Percentiles rank a stretch among this genome's conserved stretches.
phyloP scores from a whole-genome alignment of 2,113 vertebrate species.

The Myrmophylax atrothorax region DNA sequence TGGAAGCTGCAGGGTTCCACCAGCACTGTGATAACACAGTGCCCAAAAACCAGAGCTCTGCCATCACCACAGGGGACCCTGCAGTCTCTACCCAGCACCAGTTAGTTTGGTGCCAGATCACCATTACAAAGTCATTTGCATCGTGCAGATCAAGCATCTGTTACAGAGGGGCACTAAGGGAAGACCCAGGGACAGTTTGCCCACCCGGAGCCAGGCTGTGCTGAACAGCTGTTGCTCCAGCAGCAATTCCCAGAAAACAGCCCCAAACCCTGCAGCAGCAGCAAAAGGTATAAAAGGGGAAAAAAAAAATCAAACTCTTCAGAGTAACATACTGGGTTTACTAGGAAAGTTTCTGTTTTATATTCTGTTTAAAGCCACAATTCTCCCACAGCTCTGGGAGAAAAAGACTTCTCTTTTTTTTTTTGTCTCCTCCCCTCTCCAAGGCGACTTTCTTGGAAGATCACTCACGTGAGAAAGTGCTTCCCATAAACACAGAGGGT shows the following conservation, averaged over 20 bases:
- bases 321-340: not conserved
- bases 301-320: not conserved
- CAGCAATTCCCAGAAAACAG: not conserved
- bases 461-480: not conserved
- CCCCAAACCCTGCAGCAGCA: not conserved
- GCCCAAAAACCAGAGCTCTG: not conserved
- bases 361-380: not conserved
- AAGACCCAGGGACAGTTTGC: not conserved
- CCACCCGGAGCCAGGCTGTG: rapidly evolving
- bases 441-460: not conserved
- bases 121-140: not conserved
- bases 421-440: not conserved
- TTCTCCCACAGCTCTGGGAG: not conserved
- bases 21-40: rapidly evolving
- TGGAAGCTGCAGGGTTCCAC: not conserved
- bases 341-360: not conserved
- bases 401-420: not conserved
- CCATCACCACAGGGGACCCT: rapidly evolving
- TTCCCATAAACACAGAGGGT: not conserved
- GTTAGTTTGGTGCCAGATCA: not conserved
- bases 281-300: not conserved
- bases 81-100: not conserved
- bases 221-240: not conserved
- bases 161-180: not conserved
- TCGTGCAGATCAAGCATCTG: not conserved